Evolutionary conservation across 92 coral and sea anemone genomes (phyloP).

Genomic region (Heliopora coerulea): DNA sequence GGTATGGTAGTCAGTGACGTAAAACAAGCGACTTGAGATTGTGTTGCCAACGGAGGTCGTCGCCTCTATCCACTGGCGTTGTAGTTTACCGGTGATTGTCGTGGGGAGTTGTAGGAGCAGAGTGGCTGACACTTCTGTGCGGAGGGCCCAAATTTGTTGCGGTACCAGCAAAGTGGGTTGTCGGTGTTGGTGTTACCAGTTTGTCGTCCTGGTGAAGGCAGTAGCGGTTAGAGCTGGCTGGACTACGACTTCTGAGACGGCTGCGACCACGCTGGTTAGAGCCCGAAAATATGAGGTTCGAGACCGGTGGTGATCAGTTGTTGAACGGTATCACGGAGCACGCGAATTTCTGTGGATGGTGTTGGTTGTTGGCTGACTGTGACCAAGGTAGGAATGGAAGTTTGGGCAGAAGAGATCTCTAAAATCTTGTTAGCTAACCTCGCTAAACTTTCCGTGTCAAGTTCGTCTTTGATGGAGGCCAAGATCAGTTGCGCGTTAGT

Average conservation of each 20-base stretch:
- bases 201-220: no score
- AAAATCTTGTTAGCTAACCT: neutral
- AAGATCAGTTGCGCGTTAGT: neutral
- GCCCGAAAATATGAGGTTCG: neutral
- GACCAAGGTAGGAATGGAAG: neutral
- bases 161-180: constrained; percentile 31
- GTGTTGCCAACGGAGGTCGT: no score
- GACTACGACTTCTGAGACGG: neutral
- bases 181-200: neutral
- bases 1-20: neutral
- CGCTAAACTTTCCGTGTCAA: no score
- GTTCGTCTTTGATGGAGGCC: no score
- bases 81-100: no score
- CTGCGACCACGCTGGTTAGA: neutral
- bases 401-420: neutral
- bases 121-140: neutral
- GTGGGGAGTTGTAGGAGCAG: neutral
- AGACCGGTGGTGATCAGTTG: neutral
- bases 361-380: neutral
- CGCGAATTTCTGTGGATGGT: neutral
- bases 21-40: neutral
- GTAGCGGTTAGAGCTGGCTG: neutral
- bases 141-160: neutral
- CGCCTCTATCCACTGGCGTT: constrained; percentile 17
- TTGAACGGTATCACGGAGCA: neutral